These are phyloP conservation scores for Pimephales promelas DNA, from an alignment of 2,113 vertebrate genomes.

Conservation along the genomic window DNA sequence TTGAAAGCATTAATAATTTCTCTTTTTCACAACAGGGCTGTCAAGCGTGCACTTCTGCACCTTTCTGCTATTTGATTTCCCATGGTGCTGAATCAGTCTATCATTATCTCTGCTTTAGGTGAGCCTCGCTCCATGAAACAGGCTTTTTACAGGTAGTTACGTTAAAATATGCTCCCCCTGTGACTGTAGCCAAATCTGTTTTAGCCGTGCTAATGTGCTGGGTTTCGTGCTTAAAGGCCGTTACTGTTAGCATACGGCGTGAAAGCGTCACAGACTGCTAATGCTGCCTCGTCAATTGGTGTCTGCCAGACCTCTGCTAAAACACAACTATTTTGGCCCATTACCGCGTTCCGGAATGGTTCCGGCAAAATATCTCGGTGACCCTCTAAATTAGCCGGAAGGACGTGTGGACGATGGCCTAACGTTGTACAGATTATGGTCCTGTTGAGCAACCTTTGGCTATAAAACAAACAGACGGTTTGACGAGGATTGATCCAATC, in stretches of 20 bases:
- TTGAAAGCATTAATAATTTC: constrained; percentile 44
- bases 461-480: background rate
- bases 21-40: constrained; percentile 36
- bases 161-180: constrained; percentile 32
- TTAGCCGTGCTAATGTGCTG: constrained; percentile 25
- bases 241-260: background rate
- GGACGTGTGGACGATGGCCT: background rate
- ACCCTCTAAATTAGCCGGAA: constrained; percentile 16
- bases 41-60: constrained; percentile 31
- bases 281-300: constrained; percentile 27
- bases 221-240: constrained; percentile 14
- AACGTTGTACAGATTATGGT: constrained; percentile 4
- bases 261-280: constrained; percentile 15
- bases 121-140: constrained; percentile 35
- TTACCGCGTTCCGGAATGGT: constrained; percentile 22
- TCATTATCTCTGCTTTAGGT: constrained; percentile 43
- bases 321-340: constrained; percentile 29
- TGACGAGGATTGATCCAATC: too few species aligned
- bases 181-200: constrained; percentile 27
- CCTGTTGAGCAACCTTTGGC: background rate
- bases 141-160: constrained; percentile 46
- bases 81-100: constrained; percentile 37
- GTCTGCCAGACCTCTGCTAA: constrained; percentile 32
- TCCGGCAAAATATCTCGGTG: constrained; percentile 28
- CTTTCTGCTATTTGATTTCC: constrained; percentile 40